Conservation (phyloP, 2,113 vertebrate species). For the Alectura lathami region DNA sequence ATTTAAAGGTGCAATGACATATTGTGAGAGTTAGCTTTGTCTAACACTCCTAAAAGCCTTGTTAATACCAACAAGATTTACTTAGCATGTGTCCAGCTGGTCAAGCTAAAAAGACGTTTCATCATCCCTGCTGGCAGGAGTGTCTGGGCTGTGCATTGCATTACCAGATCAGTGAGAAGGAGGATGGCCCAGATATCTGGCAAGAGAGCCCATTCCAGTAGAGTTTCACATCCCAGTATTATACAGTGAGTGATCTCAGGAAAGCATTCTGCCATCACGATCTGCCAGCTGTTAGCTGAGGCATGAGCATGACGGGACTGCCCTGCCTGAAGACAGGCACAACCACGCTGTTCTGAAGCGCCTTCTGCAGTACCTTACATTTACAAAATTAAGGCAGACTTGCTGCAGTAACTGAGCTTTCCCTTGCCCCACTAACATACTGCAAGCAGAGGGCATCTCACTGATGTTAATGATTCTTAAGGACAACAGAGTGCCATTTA, state of each 20-base stretch:
- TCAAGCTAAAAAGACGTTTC: neutral
- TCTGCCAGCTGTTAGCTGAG: neutral
- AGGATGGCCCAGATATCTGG: neutral
- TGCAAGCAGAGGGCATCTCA: too few relatives aligned
- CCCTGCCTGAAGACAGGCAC: neutral
- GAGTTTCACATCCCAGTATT: neutral
- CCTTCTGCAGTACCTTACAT: neutral
- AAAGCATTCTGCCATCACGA: neutral
- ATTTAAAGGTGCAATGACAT: slow-evolving; percentile 34
- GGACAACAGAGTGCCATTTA: too few relatives aligned
- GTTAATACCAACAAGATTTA: slow-evolving; percentile 20
- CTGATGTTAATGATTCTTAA: too few relatives aligned
- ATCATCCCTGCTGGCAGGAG: neutral
- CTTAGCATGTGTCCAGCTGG: neutral
- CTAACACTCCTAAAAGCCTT: slow-evolving; percentile 8
- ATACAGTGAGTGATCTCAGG: neutral
- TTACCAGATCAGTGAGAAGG: neutral
- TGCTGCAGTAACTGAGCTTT: neutral
- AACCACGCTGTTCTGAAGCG: neutral
- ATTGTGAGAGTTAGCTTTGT: neutral
- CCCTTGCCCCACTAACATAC: neutral
- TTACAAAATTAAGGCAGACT: neutral
- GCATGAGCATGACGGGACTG: neutral
- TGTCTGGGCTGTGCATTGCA: neutral
- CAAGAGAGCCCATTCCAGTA: neutral